Conservation (phyloP, 1,140 invertebrate genomes). For the Ruditapes philippinarum region DNA sequence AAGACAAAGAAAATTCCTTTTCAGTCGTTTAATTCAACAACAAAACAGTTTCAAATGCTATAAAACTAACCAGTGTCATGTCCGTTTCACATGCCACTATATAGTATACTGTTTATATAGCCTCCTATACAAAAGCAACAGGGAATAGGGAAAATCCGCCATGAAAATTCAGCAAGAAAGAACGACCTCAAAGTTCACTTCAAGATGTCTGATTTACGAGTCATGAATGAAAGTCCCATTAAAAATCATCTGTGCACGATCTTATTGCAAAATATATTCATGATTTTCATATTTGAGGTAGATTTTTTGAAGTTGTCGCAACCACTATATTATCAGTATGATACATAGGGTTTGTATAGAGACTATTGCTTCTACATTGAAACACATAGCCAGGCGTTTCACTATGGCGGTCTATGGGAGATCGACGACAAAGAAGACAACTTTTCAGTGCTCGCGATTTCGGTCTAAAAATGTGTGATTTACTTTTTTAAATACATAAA, state of each 20-base stretch:
- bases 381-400: conserved; percentile 68
- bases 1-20: conserved; percentile 46
- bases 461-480: not conserved
- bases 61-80: not conserved
- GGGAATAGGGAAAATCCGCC: conserved; percentile 54
- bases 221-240: conserved; percentile 81
- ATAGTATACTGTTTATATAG: conserved; percentile 33
- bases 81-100: not conserved
- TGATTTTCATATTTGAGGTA: conserved; percentile 16
- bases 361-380: conserved; percentile 62
- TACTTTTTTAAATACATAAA: not conserved
- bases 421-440: conserved; percentile 46
- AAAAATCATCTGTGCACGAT: conserved; percentile 73
- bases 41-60: not conserved
- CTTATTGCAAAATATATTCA: conserved; percentile 25
- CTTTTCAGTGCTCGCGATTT: not conserved
- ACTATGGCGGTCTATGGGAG: conserved; percentile 67
- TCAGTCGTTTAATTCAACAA: not conserved
- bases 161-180: conserved; percentile 73
- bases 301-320: conserved; percentile 53
- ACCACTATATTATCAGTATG: conserved; percentile 72
- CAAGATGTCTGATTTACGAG: conserved; percentile 79
- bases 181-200: conserved; percentile 83
- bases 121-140: conserved; percentile 28
- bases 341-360: conserved; percentile 74